Base-by-base conservation (phyloP, 2,888 invertebrate genomes). In the Ditula angustiorana region DNA sequence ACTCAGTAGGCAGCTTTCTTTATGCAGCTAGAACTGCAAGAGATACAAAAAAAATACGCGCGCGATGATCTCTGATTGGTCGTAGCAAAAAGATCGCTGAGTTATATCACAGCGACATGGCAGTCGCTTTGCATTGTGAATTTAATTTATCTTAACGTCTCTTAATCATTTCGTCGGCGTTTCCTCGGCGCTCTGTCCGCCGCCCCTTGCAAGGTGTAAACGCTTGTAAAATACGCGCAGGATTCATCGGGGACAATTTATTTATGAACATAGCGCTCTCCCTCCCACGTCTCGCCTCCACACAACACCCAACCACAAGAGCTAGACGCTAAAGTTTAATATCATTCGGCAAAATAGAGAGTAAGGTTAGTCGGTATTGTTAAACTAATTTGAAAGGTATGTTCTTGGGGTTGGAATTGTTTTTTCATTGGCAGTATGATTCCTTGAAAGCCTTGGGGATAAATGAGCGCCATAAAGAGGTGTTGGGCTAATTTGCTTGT, bases 161-260 rank as follows among this genome's bases (percentile, higher is more conserved):
- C 24, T 44, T 16, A 44, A 24, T 55, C 8, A 16, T 46, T 24
- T 41, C 23, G 5, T 16, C 16, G 44, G 50, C 50, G 41, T 50
- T 35, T 58, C 2, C 41, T 2, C 19, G 24, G 30, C 44, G 10
- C 28, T 5, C 21, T 64, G 47, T 35, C 10, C 59, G 53, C 16
- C 37, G 52, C 24, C 24, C 64, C 59, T 46, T 28, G 2, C 21
- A 28, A 64, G 64, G 64, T 64, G 64, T 64, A 64, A 64, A 64
- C 59, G 58, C 64, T 59, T 53, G 64, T 64, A 64, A 64, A 64
- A 64, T 64, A 64, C 64, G 64, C 64, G 46, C 63, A 50, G 59
- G 64, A 64, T 57, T 58, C 59, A 64, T 59, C 64, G 53, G 63
- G 23, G 64, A 59, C 64, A 52, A 64, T 53, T 59, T 64, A 64